Evolutionary conservation across 35 echinoderm and acorn worm genomes (phyloP).

Genomic region (Apostichopus japonicus): DNA sequence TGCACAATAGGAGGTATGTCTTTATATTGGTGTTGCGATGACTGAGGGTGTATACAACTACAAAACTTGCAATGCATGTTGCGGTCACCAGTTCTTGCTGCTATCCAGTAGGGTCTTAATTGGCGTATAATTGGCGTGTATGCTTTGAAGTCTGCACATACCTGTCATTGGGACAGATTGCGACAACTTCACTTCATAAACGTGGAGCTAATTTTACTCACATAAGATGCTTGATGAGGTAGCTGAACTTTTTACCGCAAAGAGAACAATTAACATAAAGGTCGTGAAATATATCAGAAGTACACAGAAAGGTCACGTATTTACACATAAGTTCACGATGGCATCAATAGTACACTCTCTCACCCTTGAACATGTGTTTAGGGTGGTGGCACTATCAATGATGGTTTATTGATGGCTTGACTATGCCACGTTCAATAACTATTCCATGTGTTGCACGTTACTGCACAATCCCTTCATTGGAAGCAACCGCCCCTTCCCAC

Average conservation of each 20-base stretch:
- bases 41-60: background rate
- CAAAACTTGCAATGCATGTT: background rate
- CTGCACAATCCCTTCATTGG: too few species aligned
- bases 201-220: background rate
- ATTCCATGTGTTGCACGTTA: too few species aligned
- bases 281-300: background rate
- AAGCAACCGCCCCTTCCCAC: too few species aligned
- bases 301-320: background rate
- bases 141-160: slow-evolving; percentile 3
- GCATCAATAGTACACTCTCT: too few species aligned
- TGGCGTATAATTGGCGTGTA: background rate
- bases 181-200: slow-evolving; percentile 11
- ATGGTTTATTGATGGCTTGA: too few species aligned
- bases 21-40: background rate
- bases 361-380: too few species aligned
- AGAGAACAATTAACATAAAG: background rate
- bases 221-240: background rate
- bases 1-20: background rate
- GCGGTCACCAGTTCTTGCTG: slow-evolving; percentile 7
- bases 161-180: slow-evolving; percentile 19
- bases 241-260: slow-evolving; percentile 7
- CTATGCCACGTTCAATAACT: too few species aligned
- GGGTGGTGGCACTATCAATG: too few species aligned
- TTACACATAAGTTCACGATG: too few species aligned
- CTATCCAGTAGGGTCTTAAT: slow-evolving; percentile 15